phyloP scores from a whole-genome alignment of 2,797 vertebrate species.

The Graptemys geographica region DNA sequence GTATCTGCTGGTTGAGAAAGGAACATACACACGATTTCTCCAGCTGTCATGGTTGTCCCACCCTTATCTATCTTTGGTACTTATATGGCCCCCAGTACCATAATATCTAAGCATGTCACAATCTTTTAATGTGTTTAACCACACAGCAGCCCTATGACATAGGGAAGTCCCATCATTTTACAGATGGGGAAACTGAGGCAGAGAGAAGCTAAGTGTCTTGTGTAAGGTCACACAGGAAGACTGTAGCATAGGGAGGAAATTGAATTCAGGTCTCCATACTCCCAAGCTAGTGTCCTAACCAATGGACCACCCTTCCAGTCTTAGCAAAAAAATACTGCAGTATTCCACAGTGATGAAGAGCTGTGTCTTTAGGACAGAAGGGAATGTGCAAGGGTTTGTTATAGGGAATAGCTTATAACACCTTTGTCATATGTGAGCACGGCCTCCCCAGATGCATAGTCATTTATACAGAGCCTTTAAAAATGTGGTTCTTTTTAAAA shows the following conservation, averaged over 20 bases:
- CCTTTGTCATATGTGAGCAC: rapidly evolving
- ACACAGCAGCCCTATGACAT: background rate
- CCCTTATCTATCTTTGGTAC: rapidly evolving
- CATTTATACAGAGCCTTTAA: rapidly evolving
- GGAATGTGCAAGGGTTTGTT: background rate
- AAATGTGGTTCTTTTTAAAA: rapidly evolving
- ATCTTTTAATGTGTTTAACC: background rate
- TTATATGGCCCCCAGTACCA: background rate
- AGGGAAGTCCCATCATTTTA: background rate
- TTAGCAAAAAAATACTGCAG: rapidly evolving
- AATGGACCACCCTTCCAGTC: background rate
- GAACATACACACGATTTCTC: background rate
- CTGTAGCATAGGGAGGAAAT: background rate
- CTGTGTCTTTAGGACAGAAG: background rate
- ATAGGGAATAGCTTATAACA: background rate
- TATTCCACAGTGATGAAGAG: rapidly evolving
- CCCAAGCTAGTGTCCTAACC: background rate
- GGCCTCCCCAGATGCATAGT: background rate
- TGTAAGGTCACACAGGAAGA: constrained; percentile 1
- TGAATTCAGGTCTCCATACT: background rate
- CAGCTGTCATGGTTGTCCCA: background rate
- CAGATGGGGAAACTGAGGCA: background rate
- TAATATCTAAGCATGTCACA: background rate
- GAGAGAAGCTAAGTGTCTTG: background rate
- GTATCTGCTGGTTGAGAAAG: background rate